A percentile compares a stretch with the other conserved stretches of the same genome.
phyloP scores from a whole-genome alignment of 2,113 vertebrate species.

The Chitala chitala region DNA sequence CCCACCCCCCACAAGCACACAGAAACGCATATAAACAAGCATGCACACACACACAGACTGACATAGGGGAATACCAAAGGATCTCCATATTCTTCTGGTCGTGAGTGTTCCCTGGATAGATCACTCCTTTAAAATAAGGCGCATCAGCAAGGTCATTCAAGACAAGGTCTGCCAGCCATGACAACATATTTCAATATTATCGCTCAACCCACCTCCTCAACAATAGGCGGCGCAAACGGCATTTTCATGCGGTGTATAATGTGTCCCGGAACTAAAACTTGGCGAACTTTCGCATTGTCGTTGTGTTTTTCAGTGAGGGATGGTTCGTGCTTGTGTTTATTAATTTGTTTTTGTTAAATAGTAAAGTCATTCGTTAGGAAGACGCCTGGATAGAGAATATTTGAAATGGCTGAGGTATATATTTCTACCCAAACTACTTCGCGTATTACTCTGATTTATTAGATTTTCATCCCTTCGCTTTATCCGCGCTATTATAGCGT shows the following conservation, averaged over 20 bases:
- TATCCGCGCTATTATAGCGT: not conserved
- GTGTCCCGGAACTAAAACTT: not conserved
- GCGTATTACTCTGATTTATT: not conserved
- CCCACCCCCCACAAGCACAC: too few relatives aligned
- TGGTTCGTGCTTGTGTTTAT: not conserved
- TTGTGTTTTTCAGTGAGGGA: not conserved
- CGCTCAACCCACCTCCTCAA: not conserved
- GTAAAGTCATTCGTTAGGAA: not conserved
- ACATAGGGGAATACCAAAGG: too few relatives aligned
- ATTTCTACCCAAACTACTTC: not conserved
- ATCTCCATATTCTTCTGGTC: too few relatives aligned
- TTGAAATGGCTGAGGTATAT: conserved; percentile 14
- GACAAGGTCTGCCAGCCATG: not conserved
- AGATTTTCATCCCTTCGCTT: not conserved
- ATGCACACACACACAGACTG: too few relatives aligned
- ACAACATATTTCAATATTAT: not conserved
- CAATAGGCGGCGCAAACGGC: not conserved
- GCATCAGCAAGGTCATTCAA: not conserved
- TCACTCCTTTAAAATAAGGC: not conserved
- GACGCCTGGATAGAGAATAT: not conserved
- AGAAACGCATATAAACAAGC: too few relatives aligned
- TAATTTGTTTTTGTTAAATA: not conserved
- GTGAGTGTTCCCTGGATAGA: too few relatives aligned
- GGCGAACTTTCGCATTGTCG: not conserved
- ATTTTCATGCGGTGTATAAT: too few relatives aligned